Evolutionary conservation across 2,888 invertebrate genomes (phyloP), one percentile per base, ranked within the genome.

Genomic region (Scelioninae gen. 1): DNA sequence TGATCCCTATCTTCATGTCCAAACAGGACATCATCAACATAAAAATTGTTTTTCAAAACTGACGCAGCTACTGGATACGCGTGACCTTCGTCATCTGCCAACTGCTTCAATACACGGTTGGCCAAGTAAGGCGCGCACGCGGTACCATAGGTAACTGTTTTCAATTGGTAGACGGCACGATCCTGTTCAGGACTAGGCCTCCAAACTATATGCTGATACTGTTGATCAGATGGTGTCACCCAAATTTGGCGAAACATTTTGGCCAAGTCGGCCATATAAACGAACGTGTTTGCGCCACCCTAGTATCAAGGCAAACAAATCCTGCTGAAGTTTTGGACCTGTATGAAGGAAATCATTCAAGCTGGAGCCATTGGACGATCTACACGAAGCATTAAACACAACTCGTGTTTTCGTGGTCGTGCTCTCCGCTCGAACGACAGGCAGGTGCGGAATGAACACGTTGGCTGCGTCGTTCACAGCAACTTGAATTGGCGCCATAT

Each of bases 401-500:
- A 66, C 65, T 8, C 63, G 13, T 1, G 34, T 0, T 7, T 43
- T 53, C 4, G 23, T 23, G 23, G 23, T 23, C 23, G 23, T 0
- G 53, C 66, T 66, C 0, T 8, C 31, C 31, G 1, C 29, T 0
- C 56, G 31, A 6, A 56, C 5, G 13, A 56, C 68, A 0, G 56
- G 68, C 11, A 68, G 45, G 11, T 68, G 68, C 0, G 68, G 53
- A 10, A 68, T 68, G 13, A 68, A 68, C 13, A 66, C 53, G 23
- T 23, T 23, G 23, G 23, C 1, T 23, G 23, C 4, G 4, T 38
- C 38, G 11, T 5, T 38, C 1, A 38, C 23, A 23, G 1, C 23
- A 4, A 23, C 23, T 4, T 23, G 23, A 2, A 4, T 23, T 4
- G 4, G 23, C 23, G 4, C 23, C 23, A 23, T 23, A 23, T 23